A percentile compares a stretch with the other conserved stretches of the same genome.
Conservation (phyloP, 2,113 vertebrate genomes). For the Phrynosoma blainvillii region DNA sequence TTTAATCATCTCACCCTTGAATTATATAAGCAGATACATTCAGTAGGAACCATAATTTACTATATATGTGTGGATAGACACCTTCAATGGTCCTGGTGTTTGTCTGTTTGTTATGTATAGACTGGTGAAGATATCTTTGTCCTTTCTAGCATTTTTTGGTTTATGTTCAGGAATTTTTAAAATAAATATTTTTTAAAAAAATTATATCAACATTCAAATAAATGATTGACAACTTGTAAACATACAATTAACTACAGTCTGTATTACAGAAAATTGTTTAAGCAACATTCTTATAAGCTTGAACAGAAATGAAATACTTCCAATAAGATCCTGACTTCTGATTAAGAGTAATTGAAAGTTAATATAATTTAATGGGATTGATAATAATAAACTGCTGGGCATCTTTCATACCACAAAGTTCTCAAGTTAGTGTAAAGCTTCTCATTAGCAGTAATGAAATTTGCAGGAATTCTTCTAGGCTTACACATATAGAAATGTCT, state of each 20-base stretch:
- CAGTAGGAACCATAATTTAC: background rate
- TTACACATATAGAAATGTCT: background rate
- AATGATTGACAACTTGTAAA: too few species aligned
- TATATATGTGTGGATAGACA: background rate
- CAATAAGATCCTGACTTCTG: background rate
- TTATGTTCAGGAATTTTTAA: too few species aligned
- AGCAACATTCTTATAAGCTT: background rate
- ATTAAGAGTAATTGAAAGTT: background rate
- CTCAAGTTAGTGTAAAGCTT: background rate
- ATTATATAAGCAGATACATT: accelerated
- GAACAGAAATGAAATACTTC: background rate
- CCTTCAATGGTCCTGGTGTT: too few species aligned
- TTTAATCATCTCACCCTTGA: accelerated
- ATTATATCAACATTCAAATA: too few species aligned
- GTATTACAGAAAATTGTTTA: background rate
- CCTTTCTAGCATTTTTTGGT: too few species aligned
- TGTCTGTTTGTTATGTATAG: too few species aligned
- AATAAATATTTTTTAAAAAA: too few species aligned
- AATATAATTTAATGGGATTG: background rate
- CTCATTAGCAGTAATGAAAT: background rate
- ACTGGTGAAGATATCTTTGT: too few species aligned
- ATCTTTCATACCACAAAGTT: background rate
- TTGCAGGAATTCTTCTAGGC: background rate
- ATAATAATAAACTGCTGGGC: background rate
- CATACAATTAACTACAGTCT: background rate